Evolutionary conservation across 1,140 invertebrate species (phyloP), one percentile per base, ranked within the genome.

Genomic region (Melipona quadrifasciata): DNA sequence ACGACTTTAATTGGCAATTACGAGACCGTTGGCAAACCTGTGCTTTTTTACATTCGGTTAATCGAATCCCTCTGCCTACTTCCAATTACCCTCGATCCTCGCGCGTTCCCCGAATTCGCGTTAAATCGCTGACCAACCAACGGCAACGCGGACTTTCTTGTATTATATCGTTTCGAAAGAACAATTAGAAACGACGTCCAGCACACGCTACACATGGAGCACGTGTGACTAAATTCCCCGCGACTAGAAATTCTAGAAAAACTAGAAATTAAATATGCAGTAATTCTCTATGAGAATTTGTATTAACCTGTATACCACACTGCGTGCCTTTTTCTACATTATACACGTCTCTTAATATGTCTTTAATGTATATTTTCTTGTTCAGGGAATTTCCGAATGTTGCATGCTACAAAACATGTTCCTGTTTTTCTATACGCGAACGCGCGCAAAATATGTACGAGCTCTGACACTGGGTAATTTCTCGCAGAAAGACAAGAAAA

Each of bases 1-100:
- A 14, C 55, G 74, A 83, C 74, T 78, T 83, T 83, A 83, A 83
- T 83, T 83, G 81, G 21, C 81, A 78, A 83, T 83, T 83, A 70
- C 55, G 21, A 24, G 55, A 53, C 74, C 21, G 55, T 61, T 78
- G 75, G 81, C 75, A 70, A 83, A 71, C 75, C 57, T n/a, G 39
- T 17, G 65, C 65, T 67, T 70, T 83, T 83, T 83, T 78, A 61
- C 77, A 83, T 83, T 78, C 39, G 55, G 65, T 78, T 78, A 83
- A 83, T 83, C 81, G 81, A 83, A 83, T 70, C 81, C n/a, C 39
- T 39, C 39, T 14, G 51, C 34, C 81, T 58, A 65, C 39, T 78
- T 83, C 81, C 81, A 83, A 83, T 83, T 83, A 78, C 53, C 21
- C 34, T 39, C 74, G 72, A 24, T 57, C 19, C 74, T 55, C 81